phyloP scores from a whole-genome alignment of 2,888 invertebrate genomes.

The Brachyopa scutellaris region DNA sequence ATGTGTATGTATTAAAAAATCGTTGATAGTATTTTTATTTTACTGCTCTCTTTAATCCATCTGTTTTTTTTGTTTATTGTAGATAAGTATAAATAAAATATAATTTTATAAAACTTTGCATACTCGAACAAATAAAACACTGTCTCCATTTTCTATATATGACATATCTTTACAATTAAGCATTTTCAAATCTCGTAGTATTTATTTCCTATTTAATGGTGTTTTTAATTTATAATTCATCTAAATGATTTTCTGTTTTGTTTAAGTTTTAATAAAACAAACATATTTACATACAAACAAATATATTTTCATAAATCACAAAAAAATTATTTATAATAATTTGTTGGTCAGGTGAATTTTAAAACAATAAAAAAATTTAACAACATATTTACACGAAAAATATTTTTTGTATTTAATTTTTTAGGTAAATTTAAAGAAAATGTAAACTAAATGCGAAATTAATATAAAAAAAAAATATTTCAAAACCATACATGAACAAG shows the following conservation, averaged over 20 bases:
- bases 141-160: slow-evolving; percentile 45
- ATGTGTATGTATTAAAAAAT: slow-evolving; percentile 32
- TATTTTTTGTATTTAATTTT: slow-evolving; percentile 50
- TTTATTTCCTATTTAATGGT: background rate
- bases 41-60: slow-evolving; percentile 41
- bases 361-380: background rate
- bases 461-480: slow-evolving; percentile 22
- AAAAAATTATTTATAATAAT: slow-evolving; percentile 26
- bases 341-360: slow-evolving; percentile 21
- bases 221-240: background rate
- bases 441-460: background rate
- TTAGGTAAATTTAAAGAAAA: slow-evolving; percentile 15
- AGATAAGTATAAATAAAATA: slow-evolving; percentile 13
- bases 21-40: background rate
- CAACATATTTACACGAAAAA: slow-evolving; percentile 38
- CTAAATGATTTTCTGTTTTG: background rate
- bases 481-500: slow-evolving; percentile 8
- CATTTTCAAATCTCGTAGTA: slow-evolving; percentile 1
- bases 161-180: slow-evolving; percentile 64
- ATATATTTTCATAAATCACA: slow-evolving; percentile 35
- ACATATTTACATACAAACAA: slow-evolving; percentile 30
- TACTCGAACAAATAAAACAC: slow-evolving; percentile 14
- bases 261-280: background rate
- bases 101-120: slow-evolving; percentile 6
- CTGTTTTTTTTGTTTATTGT: slow-evolving; percentile 21